Evolutionary conservation across 2,113 vertebrate species (phyloP), one percentile per base, ranked within the genome.

Genomic region (Pogona vitticeps): DNA sequence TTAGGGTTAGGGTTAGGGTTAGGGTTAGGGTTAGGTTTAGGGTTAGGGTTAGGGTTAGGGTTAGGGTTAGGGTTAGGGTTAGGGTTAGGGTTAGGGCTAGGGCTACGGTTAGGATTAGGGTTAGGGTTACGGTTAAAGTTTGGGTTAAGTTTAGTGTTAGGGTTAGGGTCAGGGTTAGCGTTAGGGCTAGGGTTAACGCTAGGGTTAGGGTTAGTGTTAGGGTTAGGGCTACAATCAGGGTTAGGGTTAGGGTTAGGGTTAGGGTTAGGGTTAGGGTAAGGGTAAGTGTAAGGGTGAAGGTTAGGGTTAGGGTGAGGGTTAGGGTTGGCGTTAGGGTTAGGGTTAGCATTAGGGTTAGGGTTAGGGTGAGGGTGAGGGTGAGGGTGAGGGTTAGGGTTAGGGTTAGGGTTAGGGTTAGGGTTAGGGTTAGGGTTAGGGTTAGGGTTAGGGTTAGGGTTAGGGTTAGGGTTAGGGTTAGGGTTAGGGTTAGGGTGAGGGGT

Each of bases 401-500:
- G 76, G 23, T n/a, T 52, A 77, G 42, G 76, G 42, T n/a, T 77
- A 77, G 76, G 76, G 42, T n/a, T 77, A 77, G 76, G 46, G 42
- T 18, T 77, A 77, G 42, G 76, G 76, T 18, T 10, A 28, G 76
- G 28, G 23, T n/a, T 56, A 42, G 42, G 73, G 76, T 56, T 52
- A 46, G 75, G 75, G 20, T 31, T 46, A 76, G 2, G 73, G 21
- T 33, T 76, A 82, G 77, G 68, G 88, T 81, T 76, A 85, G 83
- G 79, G 73, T 52, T 76, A 6, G 76, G 76, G 76, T n/a, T 77
- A 77, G 78, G 79, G 76, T 68, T 61, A 76, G 76, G 76, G 76
- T n/a, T 52, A 77, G 26, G 76, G 15, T 56, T 31, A 77, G n/a
- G n/a, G 76, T n/a, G n/a, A n/a, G n/a, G n/a, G n/a, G n/a, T n/a